Percentiles rank a stretch among this genome's conserved stretches.
phyloP scores from a whole-genome alignment of 2,797 vertebrate genomes.

The Spinibarbus caldwelli region DNA sequence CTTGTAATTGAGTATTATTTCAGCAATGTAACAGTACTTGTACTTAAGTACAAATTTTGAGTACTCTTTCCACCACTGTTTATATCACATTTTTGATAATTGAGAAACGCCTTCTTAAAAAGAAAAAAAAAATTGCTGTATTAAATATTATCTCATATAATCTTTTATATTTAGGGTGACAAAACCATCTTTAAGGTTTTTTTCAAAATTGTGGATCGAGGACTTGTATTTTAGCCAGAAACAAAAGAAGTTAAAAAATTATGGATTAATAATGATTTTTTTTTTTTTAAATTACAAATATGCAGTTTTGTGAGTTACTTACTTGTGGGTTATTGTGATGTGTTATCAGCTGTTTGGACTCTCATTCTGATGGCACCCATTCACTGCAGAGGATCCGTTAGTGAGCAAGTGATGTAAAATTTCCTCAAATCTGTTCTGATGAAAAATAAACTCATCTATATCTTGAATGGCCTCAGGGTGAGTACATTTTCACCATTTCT shows the following conservation, averaged over 20 bases:
- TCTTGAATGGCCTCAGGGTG: background rate
- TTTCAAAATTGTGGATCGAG: no score
- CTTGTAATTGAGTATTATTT: no score
- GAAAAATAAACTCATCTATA: background rate
- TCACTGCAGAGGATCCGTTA: background rate
- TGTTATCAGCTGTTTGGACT: no score
- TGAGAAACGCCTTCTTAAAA: background rate
- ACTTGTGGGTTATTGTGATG: background rate
- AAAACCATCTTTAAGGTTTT: no score
- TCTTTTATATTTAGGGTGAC: background rate
- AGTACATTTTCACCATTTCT: background rate
- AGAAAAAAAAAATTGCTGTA: no score
- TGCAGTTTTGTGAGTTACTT: background rate
- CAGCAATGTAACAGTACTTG: no score
- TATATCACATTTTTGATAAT: background rate
- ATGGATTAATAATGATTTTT: background rate
- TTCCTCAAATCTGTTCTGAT: background rate
- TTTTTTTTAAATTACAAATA: background rate
- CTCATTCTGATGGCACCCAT: background rate
- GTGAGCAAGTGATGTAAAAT: background rate
- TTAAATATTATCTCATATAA: background rate
- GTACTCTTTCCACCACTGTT: no score
- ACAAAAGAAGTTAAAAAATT: no score
- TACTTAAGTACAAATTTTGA: no score
- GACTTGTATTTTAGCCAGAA: no score